phyloP scores from a whole-genome alignment of 2,797 vertebrate genomes.

The Balearica regulorum region DNA sequence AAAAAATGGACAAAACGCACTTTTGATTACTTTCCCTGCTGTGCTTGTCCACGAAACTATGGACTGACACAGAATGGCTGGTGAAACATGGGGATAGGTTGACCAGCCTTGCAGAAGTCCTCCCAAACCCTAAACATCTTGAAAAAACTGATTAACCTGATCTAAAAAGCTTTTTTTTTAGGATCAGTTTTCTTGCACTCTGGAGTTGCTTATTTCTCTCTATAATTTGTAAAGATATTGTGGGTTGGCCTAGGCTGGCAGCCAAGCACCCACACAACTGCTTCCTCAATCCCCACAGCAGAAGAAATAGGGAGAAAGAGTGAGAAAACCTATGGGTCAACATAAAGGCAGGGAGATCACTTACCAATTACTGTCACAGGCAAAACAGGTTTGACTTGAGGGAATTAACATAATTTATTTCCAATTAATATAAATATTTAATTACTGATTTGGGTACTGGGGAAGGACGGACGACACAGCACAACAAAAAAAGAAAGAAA shows the following conservation, averaged over 20 bases:
- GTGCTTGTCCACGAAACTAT: neutral
- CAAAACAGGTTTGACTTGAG: neutral
- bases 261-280: neutral
- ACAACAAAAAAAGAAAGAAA: fast-evolving
- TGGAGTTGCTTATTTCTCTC: neutral
- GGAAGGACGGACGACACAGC: too few relatives aligned
- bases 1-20: neutral
- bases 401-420: neutral
- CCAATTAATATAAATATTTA: neutral
- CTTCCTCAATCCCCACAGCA: fast-evolving
- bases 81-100: neutral
- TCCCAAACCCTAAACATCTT: neutral
- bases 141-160: fast-evolving
- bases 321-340: neutral
- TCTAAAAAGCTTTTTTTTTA: neutral
- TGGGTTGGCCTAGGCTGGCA: neutral
- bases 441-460: neutral
- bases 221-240: neutral
- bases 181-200: neutral
- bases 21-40: neutral
- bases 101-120: neutral
- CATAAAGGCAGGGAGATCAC: neutral
- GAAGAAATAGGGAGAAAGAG: neutral
- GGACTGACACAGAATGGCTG: neutral
- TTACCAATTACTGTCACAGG: neutral